Evolutionary conservation across 2,888 invertebrate species (phyloP).

Genomic region (Andrena trimmerana): DNA sequence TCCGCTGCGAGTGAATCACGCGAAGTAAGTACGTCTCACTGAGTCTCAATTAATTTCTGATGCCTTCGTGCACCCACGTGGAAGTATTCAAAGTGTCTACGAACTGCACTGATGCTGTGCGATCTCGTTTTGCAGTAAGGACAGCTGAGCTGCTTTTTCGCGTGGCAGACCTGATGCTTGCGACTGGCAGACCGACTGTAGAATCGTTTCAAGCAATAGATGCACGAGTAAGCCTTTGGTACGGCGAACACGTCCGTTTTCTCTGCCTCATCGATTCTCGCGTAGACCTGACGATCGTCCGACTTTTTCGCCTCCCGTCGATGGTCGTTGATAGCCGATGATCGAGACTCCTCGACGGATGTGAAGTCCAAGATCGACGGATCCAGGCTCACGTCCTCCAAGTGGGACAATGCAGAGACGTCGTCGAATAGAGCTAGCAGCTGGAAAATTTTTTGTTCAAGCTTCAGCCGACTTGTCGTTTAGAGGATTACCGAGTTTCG

Average conservation of each 20-base stretch:
- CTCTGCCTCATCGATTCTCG: neutral
- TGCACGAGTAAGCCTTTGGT: slow-evolving; percentile 39
- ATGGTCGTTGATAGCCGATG: neutral
- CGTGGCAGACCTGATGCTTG: slow-evolving; percentile 44
- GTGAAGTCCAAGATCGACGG: neutral
- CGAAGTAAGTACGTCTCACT: neutral
- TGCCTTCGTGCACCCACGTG: slow-evolving; percentile 1
- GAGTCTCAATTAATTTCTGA: slow-evolving; percentile 11
- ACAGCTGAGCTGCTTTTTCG: slow-evolving; percentile 27
- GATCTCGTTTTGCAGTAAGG: slow-evolving; percentile 1
- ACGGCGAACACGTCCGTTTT: slow-evolving; percentile 16
- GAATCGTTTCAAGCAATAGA: slow-evolving; percentile 39
- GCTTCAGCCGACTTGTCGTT: neutral
- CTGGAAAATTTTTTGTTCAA: slow-evolving; percentile 30
- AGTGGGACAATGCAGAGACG: neutral
- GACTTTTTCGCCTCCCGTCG: neutral
- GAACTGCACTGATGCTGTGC: neutral
- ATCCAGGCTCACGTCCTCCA: slow-evolving; percentile 22
- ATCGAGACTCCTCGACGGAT: neutral
- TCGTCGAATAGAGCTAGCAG: slow-evolving; percentile 46
- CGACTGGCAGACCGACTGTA: slow-evolving; percentile 7
- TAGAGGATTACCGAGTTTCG: too few relatives aligned
- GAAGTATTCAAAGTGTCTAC: slow-evolving; percentile 40
- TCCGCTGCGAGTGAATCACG: too few relatives aligned
- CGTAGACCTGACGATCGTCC: neutral